Conservation (phyloP, 2,888 invertebrate species). For the Atrina japonica region DNA sequence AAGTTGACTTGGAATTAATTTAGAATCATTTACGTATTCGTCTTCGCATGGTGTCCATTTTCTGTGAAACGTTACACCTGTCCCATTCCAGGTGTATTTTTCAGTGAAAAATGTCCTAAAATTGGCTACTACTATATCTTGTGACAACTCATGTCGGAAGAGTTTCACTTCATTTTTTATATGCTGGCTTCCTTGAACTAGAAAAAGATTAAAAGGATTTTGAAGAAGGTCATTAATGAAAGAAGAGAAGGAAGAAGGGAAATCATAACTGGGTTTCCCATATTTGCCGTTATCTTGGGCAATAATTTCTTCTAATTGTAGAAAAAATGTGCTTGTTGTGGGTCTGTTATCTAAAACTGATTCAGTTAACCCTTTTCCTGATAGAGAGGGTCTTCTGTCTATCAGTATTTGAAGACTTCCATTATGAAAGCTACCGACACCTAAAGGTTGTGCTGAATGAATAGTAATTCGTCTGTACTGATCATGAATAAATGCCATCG, state of each 20-base stretch:
- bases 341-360: constrained; percentile 52
- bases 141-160: not conserved
- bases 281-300: too few relatives aligned
- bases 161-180: too few relatives aligned
- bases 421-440: constrained; percentile 82
- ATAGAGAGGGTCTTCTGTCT: constrained; percentile 56
- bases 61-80: constrained; percentile 32
- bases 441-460: constrained; percentile 84
- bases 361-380: constrained; percentile 58
- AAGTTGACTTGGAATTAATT: too few relatives aligned
- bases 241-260: constrained; percentile 13
- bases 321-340: constrained; percentile 37
- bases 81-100: constrained; percentile 2
- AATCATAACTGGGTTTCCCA: too few relatives aligned
- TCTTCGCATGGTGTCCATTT: constrained; percentile 14
- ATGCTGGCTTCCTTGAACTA: too few relatives aligned
- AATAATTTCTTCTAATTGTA: too few relatives aligned
- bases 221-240: constrained; percentile 33
- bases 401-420: constrained; percentile 65
- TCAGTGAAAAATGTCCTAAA: constrained; percentile 16
- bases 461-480: constrained; percentile 78
- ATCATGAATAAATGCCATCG: constrained; percentile 90
- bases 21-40: not conserved
- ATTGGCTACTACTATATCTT: constrained; percentile 20
- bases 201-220: constrained; percentile 15